These are phyloP conservation scores for Passer domesticus DNA, from an alignment of 2,113 vertebrate species.

Conservation along the genomic window DNA sequence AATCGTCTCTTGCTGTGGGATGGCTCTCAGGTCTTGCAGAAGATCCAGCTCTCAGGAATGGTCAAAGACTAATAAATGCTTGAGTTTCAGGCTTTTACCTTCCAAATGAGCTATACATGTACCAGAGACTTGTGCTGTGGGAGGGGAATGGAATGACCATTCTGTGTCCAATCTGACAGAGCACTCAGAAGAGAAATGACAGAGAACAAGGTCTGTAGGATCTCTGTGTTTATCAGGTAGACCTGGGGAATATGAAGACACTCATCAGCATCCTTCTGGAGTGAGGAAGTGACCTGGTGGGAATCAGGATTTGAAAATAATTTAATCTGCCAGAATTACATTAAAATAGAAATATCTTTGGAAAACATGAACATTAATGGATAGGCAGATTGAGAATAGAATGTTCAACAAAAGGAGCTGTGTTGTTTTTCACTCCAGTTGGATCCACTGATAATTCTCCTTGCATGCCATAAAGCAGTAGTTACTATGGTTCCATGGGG, in stretches of 20 bases:
- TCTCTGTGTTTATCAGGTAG: neutral
- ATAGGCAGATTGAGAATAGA: neutral
- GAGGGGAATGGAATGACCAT: neutral
- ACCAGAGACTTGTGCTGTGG: neutral
- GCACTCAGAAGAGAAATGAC: neutral
- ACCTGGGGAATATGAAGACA: neutral
- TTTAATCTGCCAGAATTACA: constrained; percentile 3
- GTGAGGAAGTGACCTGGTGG: neutral
- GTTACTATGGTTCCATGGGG: neutral
- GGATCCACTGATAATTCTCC: neutral
- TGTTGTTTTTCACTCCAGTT: neutral
- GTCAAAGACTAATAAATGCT: neutral
- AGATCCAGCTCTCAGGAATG: neutral
- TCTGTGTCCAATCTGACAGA: neutral
- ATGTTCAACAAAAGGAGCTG: neutral
- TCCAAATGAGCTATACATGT: accelerated
- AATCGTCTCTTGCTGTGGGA: neutral
- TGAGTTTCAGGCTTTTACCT: neutral
- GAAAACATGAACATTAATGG: neutral
- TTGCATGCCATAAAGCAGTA: neutral
- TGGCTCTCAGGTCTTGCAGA: neutral
- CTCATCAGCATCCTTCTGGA: neutral
- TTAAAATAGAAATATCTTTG: neutral
- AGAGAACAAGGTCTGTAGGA: neutral
- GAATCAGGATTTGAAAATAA: neutral